These are phyloP conservation scores for Hydrozoanthus gracilis DNA, from an alignment of 92 coral and sea anemone genomes.

Conservation along the genomic window DNA sequence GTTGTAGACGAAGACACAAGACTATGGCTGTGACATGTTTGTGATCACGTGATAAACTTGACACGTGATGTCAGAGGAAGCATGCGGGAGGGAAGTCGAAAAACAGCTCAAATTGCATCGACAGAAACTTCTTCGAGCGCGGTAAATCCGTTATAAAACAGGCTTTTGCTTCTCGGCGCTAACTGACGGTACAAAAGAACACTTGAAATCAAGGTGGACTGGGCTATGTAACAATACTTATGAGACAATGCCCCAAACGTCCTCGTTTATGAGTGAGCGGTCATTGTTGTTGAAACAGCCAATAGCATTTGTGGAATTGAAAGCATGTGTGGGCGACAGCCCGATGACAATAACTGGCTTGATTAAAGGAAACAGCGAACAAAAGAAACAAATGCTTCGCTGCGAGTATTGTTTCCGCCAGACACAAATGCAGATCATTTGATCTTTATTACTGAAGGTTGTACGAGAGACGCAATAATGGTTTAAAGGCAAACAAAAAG, in stretches of 20 bases:
- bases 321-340: conserved; percentile 69
- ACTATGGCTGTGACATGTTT: conserved; percentile 83
- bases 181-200: conserved; percentile 70
- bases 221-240: conserved; percentile 73
- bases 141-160: background rate
- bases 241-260: conserved; percentile 72
- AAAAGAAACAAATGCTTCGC: conserved; percentile 64
- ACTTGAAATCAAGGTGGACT: conserved; percentile 57
- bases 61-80: conserved; percentile 85
- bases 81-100: conserved; percentile 36
- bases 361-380: conserved; percentile 87
- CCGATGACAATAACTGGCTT: conserved; percentile 52
- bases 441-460: conserved; percentile 71
- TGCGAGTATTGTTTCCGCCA: conserved; percentile 54
- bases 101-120: conserved; percentile 15
- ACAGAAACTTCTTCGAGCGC: conserved; percentile 12
- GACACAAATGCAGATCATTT: conserved; percentile 79
- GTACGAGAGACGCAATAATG: conserved; percentile 64
- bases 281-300: conserved; percentile 76
- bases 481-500: conserved; percentile 75
- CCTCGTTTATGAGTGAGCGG: conserved; percentile 66
- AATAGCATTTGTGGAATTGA: conserved; percentile 89
- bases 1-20: conserved; percentile 69
- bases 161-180: conserved; percentile 34
- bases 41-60: conserved; percentile 67